These are phyloP conservation scores for Neelides folsomi DNA, from an alignment of 2,888 invertebrate species.

Conservation along the genomic window DNA sequence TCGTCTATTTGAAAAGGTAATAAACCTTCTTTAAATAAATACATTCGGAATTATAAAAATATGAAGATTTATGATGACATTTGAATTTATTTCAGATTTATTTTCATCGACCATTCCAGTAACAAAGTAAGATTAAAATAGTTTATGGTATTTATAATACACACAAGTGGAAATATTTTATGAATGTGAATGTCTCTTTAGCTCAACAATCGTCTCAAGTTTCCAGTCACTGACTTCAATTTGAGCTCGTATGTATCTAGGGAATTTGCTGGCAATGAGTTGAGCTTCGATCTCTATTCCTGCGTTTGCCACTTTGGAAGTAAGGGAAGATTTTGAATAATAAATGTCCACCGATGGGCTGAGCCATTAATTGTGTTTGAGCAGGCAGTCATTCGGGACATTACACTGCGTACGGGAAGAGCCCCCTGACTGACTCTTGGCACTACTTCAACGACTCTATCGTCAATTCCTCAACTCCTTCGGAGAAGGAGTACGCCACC, in stretches of 20 bases:
- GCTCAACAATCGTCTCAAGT: slow-evolving; percentile 49
- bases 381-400: slow-evolving; percentile 49
- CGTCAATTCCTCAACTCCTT: slow-evolving; percentile 44
- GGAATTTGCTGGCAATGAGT: slow-evolving; percentile 31
- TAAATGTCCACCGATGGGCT: neutral
- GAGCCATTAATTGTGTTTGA: neutral
- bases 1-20: slow-evolving; percentile 49
- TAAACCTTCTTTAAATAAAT: slow-evolving; percentile 2
- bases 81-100: slow-evolving; percentile 42
- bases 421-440: slow-evolving; percentile 46
- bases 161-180: too few species aligned
- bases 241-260: slow-evolving; percentile 41
- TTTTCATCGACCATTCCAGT: slow-evolving; percentile 49
- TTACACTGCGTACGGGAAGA: slow-evolving; percentile 49
- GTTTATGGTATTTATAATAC: too few species aligned
- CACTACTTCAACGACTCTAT: slow-evolving; percentile 50
- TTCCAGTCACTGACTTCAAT: slow-evolving; percentile 46
- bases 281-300: slow-evolving; percentile 44
- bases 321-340: slow-evolving; percentile 35
- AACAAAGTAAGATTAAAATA: slow-evolving; percentile 38
- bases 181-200: too few species aligned
- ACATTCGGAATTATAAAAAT: neutral
- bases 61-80: neutral
- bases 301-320: slow-evolving; percentile 53
- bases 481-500: slow-evolving; percentile 47